Evolutionary conservation across 2,797 vertebrate species (phyloP).

Genomic region (Myripristis murdjan): DNA sequence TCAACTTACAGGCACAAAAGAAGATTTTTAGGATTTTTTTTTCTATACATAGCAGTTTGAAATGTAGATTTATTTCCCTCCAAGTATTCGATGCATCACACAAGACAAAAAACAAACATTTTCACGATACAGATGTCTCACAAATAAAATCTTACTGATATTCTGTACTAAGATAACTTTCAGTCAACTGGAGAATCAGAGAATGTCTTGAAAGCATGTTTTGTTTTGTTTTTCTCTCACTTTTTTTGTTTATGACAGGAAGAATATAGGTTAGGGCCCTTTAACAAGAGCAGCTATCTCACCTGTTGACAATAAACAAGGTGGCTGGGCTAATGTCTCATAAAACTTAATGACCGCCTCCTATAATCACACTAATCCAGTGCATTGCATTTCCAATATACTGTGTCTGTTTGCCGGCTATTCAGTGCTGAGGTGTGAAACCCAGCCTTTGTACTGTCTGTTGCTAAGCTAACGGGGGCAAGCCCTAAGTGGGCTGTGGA

Average conservation of each 20-base stretch:
- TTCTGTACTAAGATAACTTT: background rate
- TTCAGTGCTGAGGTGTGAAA: constrained; percentile 61
- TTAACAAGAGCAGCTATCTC: background rate
- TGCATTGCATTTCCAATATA: constrained; percentile 17
- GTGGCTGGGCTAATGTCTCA: background rate
- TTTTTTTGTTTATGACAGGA: background rate
- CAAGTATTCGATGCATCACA: background rate
- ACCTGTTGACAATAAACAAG: constrained; percentile 1
- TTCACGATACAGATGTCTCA: background rate
- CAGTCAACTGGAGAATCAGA: background rate
- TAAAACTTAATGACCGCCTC: constrained; percentile 2
- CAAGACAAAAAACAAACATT: too few species aligned
- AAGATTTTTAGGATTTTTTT: background rate
- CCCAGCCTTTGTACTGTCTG: constrained; percentile 67
- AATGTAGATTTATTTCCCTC: background rate
- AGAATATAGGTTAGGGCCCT: background rate
- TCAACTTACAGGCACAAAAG: background rate
- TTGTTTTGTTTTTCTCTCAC: background rate
- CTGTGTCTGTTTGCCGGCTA: constrained; percentile 31
- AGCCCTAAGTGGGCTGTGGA: constrained; percentile 80
- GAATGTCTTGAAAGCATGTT: background rate
- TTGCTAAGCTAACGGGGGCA: constrained; percentile 77
- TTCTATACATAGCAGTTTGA: too few species aligned
- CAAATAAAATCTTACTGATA: background rate
- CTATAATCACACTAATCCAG: constrained; percentile 19